Evolutionary conservation across 1,140 invertebrate species (phyloP).

Genomic region (Manduca sexta): DNA sequence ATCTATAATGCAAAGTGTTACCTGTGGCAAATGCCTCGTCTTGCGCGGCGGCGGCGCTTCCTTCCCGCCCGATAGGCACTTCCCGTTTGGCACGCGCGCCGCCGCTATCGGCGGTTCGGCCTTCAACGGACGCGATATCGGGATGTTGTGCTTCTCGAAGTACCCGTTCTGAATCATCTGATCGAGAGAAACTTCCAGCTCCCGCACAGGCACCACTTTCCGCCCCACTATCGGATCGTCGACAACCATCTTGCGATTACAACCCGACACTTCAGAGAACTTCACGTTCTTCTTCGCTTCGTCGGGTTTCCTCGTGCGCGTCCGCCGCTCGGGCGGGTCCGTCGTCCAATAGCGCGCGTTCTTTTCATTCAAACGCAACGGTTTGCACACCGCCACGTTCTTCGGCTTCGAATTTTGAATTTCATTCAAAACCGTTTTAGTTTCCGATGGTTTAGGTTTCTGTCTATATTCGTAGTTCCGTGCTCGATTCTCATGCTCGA

Average conservation of each 20-base stretch:
- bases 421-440: constrained; percentile 12
- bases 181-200: constrained; percentile 66
- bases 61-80: constrained; percentile 39
- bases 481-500: constrained; percentile 34
- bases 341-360: constrained; percentile 62
- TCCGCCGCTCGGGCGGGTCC: constrained; percentile 36
- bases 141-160: constrained; percentile 68
- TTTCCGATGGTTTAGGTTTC: background rate
- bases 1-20: constrained; percentile 21
- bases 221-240: constrained; percentile 55
- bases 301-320: constrained; percentile 38
- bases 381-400: constrained; percentile 60
- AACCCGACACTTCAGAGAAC: constrained; percentile 70
- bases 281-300: constrained; percentile 68
- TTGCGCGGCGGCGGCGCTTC: constrained; percentile 33
- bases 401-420: constrained; percentile 37
- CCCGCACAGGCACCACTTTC: constrained; percentile 60
- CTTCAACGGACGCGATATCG: constrained; percentile 38
- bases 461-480: constrained; percentile 15
- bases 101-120: constrained; percentile 26
- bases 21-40: constrained; percentile 68
- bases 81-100: constrained; percentile 48
- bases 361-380: constrained; percentile 46
- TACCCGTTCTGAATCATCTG: constrained; percentile 69
- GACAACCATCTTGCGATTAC: constrained; percentile 61